A percentile compares a stretch with the other conserved stretches of the same genome.
phyloP scores from a whole-genome alignment of 2,888 invertebrate genomes.

The Leptogaster cylindrica region DNA sequence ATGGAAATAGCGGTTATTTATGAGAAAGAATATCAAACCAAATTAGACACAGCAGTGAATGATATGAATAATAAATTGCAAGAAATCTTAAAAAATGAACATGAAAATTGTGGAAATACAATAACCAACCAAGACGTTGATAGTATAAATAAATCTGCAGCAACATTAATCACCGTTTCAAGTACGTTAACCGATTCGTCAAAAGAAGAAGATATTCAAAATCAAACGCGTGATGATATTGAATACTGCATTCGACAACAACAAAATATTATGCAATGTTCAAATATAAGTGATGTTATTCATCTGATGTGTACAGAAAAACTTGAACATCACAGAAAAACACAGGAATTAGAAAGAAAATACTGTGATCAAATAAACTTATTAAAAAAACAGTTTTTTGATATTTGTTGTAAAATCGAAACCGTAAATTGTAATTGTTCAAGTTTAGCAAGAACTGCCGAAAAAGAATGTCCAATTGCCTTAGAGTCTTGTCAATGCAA shows the following conservation, averaged over 20 bases:
- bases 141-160: neutral
- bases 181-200: neutral
- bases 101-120: neutral
- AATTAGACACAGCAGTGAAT: no score
- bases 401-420: conserved; percentile 4
- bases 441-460: no score
- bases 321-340: conserved; percentile 32
- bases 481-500: neutral
- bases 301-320: conserved; percentile 41
- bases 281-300: conserved; percentile 26
- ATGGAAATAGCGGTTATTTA: neutral
- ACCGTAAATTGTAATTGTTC: neutral
- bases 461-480: no score
- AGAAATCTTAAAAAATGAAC: neutral
- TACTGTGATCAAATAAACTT: conserved; percentile 21
- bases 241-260: conserved; percentile 34
- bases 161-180: neutral
- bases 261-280: conserved; percentile 33
- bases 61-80: no score
- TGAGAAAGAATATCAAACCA: conserved; percentile 7
- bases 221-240: conserved; percentile 35
- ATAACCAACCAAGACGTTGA: neutral
- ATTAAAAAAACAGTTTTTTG: conserved; percentile 6
- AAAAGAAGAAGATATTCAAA: neutral
- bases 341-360: conserved; percentile 6